Evolutionary conservation across 2,797 vertebrate genomes (phyloP).

Genomic region (Enteromius anoplus): DNA sequence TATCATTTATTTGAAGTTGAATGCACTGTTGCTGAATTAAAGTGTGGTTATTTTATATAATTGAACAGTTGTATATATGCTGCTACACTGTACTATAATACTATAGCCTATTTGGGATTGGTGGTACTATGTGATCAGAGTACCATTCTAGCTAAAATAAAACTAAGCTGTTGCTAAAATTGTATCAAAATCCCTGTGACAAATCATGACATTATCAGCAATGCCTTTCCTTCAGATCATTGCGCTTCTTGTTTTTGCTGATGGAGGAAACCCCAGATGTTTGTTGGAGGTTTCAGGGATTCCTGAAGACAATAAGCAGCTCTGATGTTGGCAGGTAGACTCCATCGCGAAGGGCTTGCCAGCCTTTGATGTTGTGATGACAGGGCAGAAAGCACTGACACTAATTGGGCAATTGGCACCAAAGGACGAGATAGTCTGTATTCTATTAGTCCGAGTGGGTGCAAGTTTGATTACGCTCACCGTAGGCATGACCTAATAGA

Average conservation of each 20-base stretch:
- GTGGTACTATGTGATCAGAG: not conserved
- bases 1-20: too few species aligned
- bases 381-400: conserved; percentile 60
- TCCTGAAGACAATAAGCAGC: conserved; percentile 57
- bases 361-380: conserved; percentile 69
- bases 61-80: not conserved
- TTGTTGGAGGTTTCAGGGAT: conserved; percentile 56
- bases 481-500: conserved; percentile 54
- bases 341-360: conserved; percentile 39
- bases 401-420: conserved; percentile 62
- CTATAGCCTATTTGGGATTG: not conserved
- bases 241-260: conserved; percentile 30
- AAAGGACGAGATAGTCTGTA: conserved; percentile 54
- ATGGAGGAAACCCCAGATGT: conserved; percentile 46
- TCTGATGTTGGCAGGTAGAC: conserved; percentile 49
- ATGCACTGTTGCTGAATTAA: not conserved
- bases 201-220: not conserved
- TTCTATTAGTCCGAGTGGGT: conserved; percentile 54
- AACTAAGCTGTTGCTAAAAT: not conserved
- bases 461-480: conserved; percentile 56
- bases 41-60: not conserved
- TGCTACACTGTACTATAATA: not conserved
- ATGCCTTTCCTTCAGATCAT: not conserved
- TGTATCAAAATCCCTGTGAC: not conserved
- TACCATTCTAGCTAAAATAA: not conserved